Evolutionary conservation across 2,113 vertebrate genomes (phyloP).

Genomic region (Phodopus roborovskii): DNA sequence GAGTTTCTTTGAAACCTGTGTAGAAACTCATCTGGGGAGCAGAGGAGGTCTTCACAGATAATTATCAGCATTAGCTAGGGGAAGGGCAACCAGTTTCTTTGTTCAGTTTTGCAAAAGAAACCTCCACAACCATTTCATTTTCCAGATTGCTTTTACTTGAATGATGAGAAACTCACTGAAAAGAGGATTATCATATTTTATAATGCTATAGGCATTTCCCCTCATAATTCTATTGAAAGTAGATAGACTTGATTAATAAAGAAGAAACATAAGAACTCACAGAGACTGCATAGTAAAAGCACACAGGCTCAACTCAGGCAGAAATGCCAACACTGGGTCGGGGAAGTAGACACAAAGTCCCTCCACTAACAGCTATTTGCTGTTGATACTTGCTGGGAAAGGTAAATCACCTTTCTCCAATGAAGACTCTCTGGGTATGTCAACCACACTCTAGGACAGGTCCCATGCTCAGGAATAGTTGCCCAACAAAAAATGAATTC

Average conservation of each 20-base stretch:
- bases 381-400: background rate
- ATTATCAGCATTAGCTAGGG: slow-evolving; percentile 68
- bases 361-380: background rate
- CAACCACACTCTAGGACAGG: background rate
- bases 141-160: slow-evolving; percentile 51
- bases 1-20: slow-evolving; percentile 66
- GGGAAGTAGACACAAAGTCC: background rate
- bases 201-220: background rate
- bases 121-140: slow-evolving; percentile 46
- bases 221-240: background rate
- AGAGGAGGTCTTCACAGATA: slow-evolving; percentile 69
- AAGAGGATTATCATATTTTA: slow-evolving; percentile 43
- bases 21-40: slow-evolving; percentile 60
- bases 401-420: background rate
- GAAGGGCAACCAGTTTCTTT: background rate
- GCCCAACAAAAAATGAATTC: background rate
- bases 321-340: background rate
- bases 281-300: background rate
- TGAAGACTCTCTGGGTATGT: background rate
- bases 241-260: background rate
- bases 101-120: slow-evolving; percentile 35
- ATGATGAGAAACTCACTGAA: slow-evolving; percentile 28
- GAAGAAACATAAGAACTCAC: background rate
- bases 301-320: background rate
- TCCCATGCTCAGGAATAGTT: background rate